These are phyloP conservation scores for Procavia capensis DNA, from an alignment of 2,113 vertebrate genomes.

Conservation along the genomic window DNA sequence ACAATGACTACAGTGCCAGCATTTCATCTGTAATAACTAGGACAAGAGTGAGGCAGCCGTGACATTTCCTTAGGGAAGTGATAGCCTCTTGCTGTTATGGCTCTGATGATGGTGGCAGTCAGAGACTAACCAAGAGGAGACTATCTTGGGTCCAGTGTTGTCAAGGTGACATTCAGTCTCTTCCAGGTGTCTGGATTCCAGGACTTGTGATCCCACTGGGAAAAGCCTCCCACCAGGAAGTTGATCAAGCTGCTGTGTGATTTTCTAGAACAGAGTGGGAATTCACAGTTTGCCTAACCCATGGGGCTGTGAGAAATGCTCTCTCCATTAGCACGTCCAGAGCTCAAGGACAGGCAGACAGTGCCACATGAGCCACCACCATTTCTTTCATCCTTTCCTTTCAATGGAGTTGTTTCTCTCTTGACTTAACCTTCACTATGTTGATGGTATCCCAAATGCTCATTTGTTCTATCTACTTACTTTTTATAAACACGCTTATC, in stretches of 20 bases:
- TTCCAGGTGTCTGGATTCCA: not conserved
- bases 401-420: not conserved
- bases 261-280: not conserved
- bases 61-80: too few relatives aligned
- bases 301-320: not conserved
- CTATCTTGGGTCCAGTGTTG: not conserved
- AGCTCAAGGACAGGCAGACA: not conserved
- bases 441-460: not conserved
- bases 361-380: not conserved
- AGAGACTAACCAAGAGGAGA: not conserved
- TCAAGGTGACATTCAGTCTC: not conserved
- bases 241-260: not conserved
- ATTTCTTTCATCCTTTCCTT: too few relatives aligned
- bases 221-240: not conserved
- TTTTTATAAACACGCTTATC: not conserved
- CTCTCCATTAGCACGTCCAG: not conserved
- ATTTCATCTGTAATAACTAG: not conserved
- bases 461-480: not conserved
- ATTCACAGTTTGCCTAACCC: not conserved
- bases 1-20: not conserved
- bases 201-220: not conserved
- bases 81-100: not conserved
- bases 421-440: not conserved
- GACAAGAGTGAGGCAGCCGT: fast-evolving
- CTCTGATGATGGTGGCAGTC: too few relatives aligned